Conservation (phyloP, 2,797 vertebrate genomes). For the Hephaestus fuliginosus region DNA sequence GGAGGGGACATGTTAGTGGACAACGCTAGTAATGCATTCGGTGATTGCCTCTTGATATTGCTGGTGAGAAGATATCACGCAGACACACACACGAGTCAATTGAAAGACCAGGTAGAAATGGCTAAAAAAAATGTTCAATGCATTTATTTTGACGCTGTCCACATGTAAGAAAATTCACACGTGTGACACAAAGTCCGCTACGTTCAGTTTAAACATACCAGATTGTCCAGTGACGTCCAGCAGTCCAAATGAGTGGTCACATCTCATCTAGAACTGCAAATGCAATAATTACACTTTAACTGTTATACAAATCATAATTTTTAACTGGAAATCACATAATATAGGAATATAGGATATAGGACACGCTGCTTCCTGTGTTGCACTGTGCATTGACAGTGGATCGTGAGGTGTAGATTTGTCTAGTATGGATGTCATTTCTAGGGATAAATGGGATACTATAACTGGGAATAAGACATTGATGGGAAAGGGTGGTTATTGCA, state of each 20-base stretch:
- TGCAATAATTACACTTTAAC: no score
- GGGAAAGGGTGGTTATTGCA: background rate
- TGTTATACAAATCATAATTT: background rate
- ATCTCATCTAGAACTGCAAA: background rate
- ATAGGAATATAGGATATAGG: no score
- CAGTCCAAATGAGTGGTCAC: background rate
- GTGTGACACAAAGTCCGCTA: background rate
- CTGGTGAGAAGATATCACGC: background rate
- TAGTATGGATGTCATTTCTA: background rate
- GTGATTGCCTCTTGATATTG: conserved; percentile 23
- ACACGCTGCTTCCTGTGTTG: no score
- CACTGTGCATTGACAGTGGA: no score
- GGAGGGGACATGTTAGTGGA: conserved; percentile 26
- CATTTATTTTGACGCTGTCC: background rate
- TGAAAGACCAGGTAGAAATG: background rate
- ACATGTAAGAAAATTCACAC: background rate
- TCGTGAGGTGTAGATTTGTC: background rate
- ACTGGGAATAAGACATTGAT: conserved; percentile 7
- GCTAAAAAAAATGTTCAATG: background rate
- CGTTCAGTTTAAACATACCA: background rate
- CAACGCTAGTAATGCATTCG: conserved; percentile 30
- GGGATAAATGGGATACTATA: background rate
- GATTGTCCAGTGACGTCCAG: background rate
- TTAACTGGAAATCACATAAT: no score
- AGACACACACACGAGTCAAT: background rate